Conservation (phyloP, 2,797 vertebrate species). For the Rhinella marina region DNA sequence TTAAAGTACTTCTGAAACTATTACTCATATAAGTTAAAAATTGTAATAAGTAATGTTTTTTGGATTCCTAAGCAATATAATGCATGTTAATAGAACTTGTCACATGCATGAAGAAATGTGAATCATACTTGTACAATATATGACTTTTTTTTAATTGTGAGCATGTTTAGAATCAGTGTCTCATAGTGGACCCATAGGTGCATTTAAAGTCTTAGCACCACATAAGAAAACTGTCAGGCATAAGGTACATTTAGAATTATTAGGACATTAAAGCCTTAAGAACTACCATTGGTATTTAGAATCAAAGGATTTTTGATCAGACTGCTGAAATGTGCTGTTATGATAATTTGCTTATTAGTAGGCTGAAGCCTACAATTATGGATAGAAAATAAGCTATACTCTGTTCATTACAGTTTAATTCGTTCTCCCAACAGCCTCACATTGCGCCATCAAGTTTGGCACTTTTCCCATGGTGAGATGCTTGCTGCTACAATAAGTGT, state of each 20-base stretch:
- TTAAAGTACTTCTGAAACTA: too few species aligned
- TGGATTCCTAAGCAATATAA: too few species aligned
- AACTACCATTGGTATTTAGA: slow-evolving; percentile 53
- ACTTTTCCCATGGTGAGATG: slow-evolving; percentile 32
- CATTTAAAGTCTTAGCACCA: slow-evolving; percentile 13
- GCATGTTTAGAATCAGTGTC: not conserved
- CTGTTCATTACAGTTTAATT: slow-evolving; percentile 52
- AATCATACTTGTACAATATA: not conserved
- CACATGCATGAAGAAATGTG: not conserved
- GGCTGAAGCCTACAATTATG: slow-evolving; percentile 53
- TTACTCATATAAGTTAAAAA: too few species aligned
- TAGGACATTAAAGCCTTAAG: slow-evolving; percentile 46
- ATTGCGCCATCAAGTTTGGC: slow-evolving; percentile 16
- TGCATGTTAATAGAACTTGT: not conserved
- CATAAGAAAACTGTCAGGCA: slow-evolving; percentile 17
- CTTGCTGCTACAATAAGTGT: not conserved
- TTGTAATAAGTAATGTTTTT: too few species aligned
- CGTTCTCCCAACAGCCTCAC: slow-evolving; percentile 33
- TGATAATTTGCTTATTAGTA: slow-evolving; percentile 58
- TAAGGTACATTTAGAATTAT: slow-evolving; percentile 43
- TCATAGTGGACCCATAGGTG: not conserved
- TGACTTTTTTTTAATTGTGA: not conserved
- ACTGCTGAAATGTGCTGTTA: slow-evolving; percentile 58
- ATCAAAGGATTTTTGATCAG: slow-evolving; percentile 53
- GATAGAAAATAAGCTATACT: slow-evolving; percentile 42